Percentiles rank a stretch among this genome's conserved stretches.
Evolutionary conservation across 2,888 invertebrate genomes (phyloP).

Genomic region (Iselma pallidipennis): DNA sequence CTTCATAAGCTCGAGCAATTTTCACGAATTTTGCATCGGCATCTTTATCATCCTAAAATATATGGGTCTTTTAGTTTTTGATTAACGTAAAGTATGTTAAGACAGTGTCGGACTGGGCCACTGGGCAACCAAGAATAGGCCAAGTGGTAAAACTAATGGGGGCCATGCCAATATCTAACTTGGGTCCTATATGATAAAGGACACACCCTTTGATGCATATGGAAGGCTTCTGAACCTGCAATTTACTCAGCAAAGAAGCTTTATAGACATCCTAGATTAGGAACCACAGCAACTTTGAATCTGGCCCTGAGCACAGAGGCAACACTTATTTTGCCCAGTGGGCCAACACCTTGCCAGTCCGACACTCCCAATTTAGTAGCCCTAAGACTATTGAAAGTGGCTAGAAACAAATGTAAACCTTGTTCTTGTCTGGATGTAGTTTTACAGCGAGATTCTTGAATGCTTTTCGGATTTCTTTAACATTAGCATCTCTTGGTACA

Average conservation of each 20-base stretch:
- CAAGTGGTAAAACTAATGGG: neutral
- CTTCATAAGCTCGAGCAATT: slow-evolving; percentile 84
- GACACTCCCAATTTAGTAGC: no score
- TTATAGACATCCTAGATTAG: no score
- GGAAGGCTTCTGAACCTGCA: neutral
- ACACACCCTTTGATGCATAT: neutral
- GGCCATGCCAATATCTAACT: no score
- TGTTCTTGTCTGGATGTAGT: slow-evolving; percentile 74
- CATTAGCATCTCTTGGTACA: slow-evolving; percentile 65
- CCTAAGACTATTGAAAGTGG: no score
- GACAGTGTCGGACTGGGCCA: no score
- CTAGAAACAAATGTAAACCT: slow-evolving; percentile 43
- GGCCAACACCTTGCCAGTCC: no score
- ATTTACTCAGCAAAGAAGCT: no score
- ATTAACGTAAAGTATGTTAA: no score
- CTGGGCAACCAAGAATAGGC: neutral
- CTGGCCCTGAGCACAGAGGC: no score
- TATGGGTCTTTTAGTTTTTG: neutral
- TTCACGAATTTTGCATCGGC: slow-evolving; percentile 78
- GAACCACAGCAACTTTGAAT: no score
- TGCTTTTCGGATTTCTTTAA: slow-evolving; percentile 70
- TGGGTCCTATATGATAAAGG: neutral
- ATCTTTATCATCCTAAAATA: slow-evolving; percentile 68
- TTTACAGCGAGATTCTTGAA: slow-evolving; percentile 73
- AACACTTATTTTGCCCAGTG: no score